Conservation (phyloP, 2,113 vertebrate species). For the Ctenomys sociabilis region DNA sequence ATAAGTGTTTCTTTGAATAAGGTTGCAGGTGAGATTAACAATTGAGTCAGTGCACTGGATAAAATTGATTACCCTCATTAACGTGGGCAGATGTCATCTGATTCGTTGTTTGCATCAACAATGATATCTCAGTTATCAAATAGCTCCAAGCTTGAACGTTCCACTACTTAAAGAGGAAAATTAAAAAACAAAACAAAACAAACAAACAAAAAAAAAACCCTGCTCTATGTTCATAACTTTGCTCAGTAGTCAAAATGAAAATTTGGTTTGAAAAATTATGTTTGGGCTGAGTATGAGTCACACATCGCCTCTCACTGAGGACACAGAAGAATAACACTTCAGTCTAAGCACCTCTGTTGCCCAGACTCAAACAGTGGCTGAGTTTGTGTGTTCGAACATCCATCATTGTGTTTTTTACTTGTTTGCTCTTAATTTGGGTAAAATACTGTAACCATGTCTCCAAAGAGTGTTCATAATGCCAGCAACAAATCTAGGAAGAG, state of each 20-base stretch:
- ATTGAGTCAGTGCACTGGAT: not conserved
- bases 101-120: not conserved
- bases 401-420: not conserved
- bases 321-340: not conserved
- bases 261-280: not conserved
- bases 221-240: not conserved
- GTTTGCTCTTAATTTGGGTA: not conserved
- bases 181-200: too few species aligned
- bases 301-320: fast-evolving
- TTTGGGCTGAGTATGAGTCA: not conserved
- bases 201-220: not conserved
- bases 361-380: not conserved
- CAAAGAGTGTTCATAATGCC: not conserved
- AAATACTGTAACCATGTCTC: not conserved
- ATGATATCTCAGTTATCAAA: not conserved
- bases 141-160: not conserved
- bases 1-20: not conserved
- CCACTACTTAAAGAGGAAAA: not conserved
- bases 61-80: not conserved
- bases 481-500: not conserved
- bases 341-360: not conserved
- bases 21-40: not conserved
- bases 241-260: not conserved
- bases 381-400: not conserved
- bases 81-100: not conserved